A percentile compares a stretch with the other conserved stretches of the same genome.
These are phyloP conservation scores for Anneissia japonica DNA, from an alignment of 35 echinoderm and acorn worm genomes.

Conservation along the genomic window DNA sequence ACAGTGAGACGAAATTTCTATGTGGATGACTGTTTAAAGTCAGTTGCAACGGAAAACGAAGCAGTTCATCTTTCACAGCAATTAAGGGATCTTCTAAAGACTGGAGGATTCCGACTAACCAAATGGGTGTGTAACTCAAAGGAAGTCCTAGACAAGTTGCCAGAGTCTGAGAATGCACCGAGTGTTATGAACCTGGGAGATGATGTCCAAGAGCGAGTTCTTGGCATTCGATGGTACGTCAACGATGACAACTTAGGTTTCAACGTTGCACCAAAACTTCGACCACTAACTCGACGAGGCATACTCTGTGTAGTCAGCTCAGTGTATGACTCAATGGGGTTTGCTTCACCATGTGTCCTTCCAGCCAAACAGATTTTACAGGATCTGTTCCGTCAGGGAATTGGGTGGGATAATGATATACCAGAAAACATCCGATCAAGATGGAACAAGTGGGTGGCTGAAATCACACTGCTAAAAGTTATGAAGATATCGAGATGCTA, in stretches of 20 bases:
- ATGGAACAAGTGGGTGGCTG: too few relatives aligned
- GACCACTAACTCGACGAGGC: background rate
- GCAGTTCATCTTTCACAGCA: background rate
- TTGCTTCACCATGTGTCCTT: slow-evolving; percentile 13
- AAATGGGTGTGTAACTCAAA: slow-evolving; percentile 18
- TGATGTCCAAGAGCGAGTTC: background rate
- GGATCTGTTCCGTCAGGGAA: too few relatives aligned
- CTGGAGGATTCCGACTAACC: background rate
- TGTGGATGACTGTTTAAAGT: slow-evolving; percentile 19
- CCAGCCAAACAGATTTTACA: too few relatives aligned
- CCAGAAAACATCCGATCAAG: too few relatives aligned
- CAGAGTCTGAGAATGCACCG: background rate
- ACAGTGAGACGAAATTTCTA: slow-evolving; percentile 9
- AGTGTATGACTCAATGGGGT: background rate
- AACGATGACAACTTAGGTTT: background rate
- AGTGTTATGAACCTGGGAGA: background rate
- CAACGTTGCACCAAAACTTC: background rate
- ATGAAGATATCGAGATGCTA: too few relatives aligned
- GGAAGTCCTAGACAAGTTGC: background rate
- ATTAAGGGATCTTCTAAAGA: background rate
- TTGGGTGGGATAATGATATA: too few relatives aligned
- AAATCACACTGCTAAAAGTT: too few relatives aligned
- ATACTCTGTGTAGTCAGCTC: background rate
- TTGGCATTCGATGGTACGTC: background rate
- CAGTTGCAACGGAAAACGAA: background rate